A percentile compares a stretch with the other conserved stretches of the same genome.
Conservation (phyloP, 1,140 invertebrate genomes). For the Adelges cooleyi region DNA sequence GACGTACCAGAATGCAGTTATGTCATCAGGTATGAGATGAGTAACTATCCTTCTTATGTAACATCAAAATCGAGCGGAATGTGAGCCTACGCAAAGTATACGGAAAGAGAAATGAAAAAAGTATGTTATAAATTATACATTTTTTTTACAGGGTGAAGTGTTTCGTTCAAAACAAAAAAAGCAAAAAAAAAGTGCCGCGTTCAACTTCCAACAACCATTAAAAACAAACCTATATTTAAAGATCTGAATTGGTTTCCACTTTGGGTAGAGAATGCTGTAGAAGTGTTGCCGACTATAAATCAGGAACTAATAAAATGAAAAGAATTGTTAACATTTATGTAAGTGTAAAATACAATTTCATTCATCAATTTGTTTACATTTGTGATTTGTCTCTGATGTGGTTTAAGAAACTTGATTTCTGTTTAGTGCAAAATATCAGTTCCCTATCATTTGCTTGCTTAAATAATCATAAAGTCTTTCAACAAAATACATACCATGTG, state of each 20-base stretch:
- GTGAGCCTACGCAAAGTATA: conserved; percentile 38
- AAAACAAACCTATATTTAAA: conserved; percentile 26
- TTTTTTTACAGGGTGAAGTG: conserved; percentile 45
- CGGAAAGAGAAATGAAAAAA: conserved; percentile 41
- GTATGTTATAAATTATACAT: conserved; percentile 34
- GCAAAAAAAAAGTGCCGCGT: conserved; percentile 70
- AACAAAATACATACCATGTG: too few relatives aligned
- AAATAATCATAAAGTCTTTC: too few relatives aligned
- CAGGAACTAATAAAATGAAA: conserved; percentile 58
- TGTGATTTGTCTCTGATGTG: neutral
- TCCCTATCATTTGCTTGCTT: too few relatives aligned
- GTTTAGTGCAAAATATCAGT: too few relatives aligned
- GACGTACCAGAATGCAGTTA: conserved; percentile 71
- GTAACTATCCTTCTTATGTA: conserved; percentile 67
- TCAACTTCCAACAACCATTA: conserved; percentile 54
- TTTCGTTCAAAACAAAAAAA: conserved; percentile 46
- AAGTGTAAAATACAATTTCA: neutral
- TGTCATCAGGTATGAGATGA: conserved; percentile 58
- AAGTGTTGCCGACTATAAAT: conserved; percentile 36
- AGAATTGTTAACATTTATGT: conserved; percentile 59
- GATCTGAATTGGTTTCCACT: conserved; percentile 40
- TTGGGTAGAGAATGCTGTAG: conserved; percentile 41
- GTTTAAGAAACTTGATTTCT: too few relatives aligned
- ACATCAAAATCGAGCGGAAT: conserved; percentile 45
- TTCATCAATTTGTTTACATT: neutral